A percentile compares a stretch with the other conserved stretches of the same genome.
Evolutionary conservation across 2,888 invertebrate genomes (phyloP).

Genomic region (Stenodema calcarata): DNA sequence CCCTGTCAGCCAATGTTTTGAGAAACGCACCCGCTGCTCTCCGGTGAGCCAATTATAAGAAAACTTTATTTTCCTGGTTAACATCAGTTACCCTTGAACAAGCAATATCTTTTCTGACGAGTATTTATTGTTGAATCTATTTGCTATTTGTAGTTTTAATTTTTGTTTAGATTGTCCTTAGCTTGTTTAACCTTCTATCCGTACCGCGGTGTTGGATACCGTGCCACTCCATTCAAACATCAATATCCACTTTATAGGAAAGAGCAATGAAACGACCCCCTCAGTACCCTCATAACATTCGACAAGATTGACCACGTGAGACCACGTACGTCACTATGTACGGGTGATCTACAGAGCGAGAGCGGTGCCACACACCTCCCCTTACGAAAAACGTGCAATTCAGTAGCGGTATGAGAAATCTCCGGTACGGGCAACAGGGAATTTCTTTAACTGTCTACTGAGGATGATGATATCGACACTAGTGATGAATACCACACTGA

Average conservation of each 20-base stretch:
- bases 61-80: too few relatives aligned
- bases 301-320: neutral
- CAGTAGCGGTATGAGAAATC: neutral
- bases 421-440: neutral
- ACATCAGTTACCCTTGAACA: too few relatives aligned
- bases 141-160: too few relatives aligned
- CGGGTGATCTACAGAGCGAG: neutral
- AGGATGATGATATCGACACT: neutral
- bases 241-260: neutral
- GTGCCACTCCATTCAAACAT: neutral
- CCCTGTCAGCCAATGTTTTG: too few relatives aligned
- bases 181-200: neutral
- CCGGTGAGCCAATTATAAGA: too few relatives aligned
- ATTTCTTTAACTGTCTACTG: too few relatives aligned
- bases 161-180: too few relatives aligned
- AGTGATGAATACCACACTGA: neutral
- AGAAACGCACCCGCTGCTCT: too few relatives aligned
- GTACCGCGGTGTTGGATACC: neutral
- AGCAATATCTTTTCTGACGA: too few relatives aligned
- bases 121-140: too few relatives aligned
- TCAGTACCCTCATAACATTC: neutral
- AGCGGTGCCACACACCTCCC: neutral
- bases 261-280: neutral
- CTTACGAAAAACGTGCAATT: neutral
- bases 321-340: too few relatives aligned